Conservation (phyloP, 2,888 invertebrate species). For the Phymatocera aterrima region DNA sequence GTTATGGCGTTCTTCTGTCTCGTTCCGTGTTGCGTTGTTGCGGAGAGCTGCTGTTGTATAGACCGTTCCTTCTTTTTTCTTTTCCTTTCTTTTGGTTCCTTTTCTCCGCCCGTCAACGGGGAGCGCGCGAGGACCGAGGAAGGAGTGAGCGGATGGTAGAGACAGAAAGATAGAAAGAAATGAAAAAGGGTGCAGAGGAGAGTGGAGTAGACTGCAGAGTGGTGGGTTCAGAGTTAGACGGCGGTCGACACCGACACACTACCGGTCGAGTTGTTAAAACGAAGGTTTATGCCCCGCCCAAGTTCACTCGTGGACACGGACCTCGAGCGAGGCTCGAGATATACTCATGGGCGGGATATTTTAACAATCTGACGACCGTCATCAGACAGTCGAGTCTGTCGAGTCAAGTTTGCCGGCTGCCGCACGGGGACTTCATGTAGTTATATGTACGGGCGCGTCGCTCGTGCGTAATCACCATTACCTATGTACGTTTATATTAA, state of each 20-base stretch:
- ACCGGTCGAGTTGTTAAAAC: background rate
- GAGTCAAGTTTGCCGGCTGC: conserved; percentile 11
- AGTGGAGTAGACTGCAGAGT: background rate
- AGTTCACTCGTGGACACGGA: conserved; percentile 6
- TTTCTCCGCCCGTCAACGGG: no score
- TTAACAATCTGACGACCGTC: conserved; percentile 38
- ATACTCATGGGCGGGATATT: conserved; percentile 39
- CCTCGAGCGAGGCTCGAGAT: no score
- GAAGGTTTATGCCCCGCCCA: conserved; percentile 24
- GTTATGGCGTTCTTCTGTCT: conserved; percentile 31
- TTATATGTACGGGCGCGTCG: conserved; percentile 27
- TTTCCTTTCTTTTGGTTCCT: background rate
- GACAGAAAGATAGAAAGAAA: background rate
- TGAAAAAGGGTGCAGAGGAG: background rate
- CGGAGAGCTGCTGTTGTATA: no score
- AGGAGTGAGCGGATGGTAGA: no score
- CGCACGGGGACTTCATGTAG: no score
- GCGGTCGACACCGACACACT: background rate
- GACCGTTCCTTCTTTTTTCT: background rate
- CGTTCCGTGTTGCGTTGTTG: background rate
- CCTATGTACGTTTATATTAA: no score
- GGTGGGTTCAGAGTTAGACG: conserved; percentile 10
- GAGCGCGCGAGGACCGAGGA: no score
- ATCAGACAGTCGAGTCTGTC: conserved; percentile 31
- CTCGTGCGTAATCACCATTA: conserved; percentile 20